Conservation (phyloP, 53 echinoderm and acorn worm genomes). For the Henricia sp. region DNA sequence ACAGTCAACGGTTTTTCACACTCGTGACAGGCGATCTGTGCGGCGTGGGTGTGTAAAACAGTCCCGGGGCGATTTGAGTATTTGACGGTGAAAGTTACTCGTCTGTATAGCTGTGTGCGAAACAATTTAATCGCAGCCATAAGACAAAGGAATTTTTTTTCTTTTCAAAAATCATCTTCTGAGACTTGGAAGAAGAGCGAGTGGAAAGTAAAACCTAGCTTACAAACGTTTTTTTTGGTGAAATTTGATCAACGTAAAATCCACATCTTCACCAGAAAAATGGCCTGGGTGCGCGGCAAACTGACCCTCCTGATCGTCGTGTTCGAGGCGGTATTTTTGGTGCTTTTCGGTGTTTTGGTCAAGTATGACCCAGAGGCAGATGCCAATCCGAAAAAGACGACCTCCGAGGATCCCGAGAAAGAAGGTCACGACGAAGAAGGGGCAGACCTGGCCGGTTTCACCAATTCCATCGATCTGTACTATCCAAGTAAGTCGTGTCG, state of each 20-base stretch:
- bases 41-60: too few species aligned
- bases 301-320: conserved; percentile 65
- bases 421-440: conserved; percentile 32
- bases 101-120: too few species aligned
- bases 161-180: neutral
- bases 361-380: conserved; percentile 67
- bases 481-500: conserved; percentile 89
- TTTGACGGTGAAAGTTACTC: too few species aligned
- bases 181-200: too few species aligned
- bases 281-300: conserved; percentile 87
- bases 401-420: neutral
- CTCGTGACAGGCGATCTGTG: too few species aligned
- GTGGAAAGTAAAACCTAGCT: too few species aligned
- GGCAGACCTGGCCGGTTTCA: conserved; percentile 26
- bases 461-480: conserved; percentile 63
- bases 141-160: conserved; percentile 3
- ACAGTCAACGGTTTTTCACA: too few species aligned
- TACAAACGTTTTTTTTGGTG: too few species aligned
- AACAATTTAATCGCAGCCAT: neutral
- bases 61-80: too few species aligned
- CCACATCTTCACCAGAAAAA: conserved; percentile 19
- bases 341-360: conserved; percentile 82
- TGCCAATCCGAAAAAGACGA: neutral
- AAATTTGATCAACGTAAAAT: neutral
- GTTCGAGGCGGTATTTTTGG: conserved; percentile 71